Base-by-base conservation (phyloP, 2,888 invertebrate species). In the Pediacus dermestoides region DNA sequence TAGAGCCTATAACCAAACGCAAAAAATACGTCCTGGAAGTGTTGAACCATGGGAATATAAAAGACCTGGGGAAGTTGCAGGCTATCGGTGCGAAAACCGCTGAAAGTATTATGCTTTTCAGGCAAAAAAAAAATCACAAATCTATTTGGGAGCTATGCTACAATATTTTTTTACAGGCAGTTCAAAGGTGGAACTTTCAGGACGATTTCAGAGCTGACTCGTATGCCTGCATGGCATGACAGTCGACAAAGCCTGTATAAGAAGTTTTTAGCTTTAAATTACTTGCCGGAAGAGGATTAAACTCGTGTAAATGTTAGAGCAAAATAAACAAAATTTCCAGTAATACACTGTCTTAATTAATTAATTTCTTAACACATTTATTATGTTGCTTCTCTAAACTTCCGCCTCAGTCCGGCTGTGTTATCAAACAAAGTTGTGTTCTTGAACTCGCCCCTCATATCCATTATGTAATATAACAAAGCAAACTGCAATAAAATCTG, bases 371-470 rank as follows among this genome's bases (percentile, higher is more conserved):
- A 30, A 21, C 2, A 1, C 10, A 28, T 16, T n/a, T n/a, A 30
- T 27, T 28, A 30, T 15, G 15, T 14, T 15, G 30, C 25, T 6
- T 33, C 16, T 18, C 41, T 44, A 45, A 49, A 52, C 12, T 56
- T 78, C 51, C 88, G 74, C 42, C 74, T 74, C 13, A 89, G 64
- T 0, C 88, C 89, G 4, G 84, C 85, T 1, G 86, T 86, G 49
- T 78, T 72, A 61, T 90, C 90, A 71, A 88, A 90, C 6, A 90
- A 64, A 31, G 74, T 60, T 0, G 80, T 70, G 57, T 88, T 82
- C 37, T 75, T 80, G 60, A 89, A 89, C 57, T 82, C 80, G 6
- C 89, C 90, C 34, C 76, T 76, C 81, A 85, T 86, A 66, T 90
- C 89, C 14, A 90, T 56, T 53, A 88, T 75, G 48, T 81, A 90